Base-by-base conservation (phyloP, 2,113 vertebrate species). In the Ia io region DNA sequence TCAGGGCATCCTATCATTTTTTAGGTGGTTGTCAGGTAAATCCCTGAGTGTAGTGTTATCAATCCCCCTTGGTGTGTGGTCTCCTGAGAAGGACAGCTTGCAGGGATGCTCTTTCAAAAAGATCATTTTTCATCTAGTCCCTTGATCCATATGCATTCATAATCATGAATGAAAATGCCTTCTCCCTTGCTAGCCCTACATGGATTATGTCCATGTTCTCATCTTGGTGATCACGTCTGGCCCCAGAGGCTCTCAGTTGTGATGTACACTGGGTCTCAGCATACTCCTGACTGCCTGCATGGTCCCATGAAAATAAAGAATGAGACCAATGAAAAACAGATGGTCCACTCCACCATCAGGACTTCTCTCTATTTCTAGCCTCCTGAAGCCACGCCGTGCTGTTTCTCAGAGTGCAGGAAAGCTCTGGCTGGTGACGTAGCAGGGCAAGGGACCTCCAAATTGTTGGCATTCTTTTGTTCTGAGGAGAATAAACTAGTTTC, bases 311-410 rank as follows among this genome's bases (percentile, higher is more conserved):
- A 96, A 96, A 95, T 89, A 97, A 97, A 97, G 95, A 98, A 95
- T 71, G 84, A 97, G 85, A 69, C 30, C 95, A 84, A 98, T 98
- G 96, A 93, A 90, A 97, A 98, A 95, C 98, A 97, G 97, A 97
- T 97, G 96, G 84, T 88, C 85, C 65, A 23, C 89, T 77, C 89
- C 86, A 92, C 90, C 96, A 65, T 85, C 88, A 86, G 79, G 92
- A 96, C 96, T 94, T 69, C 18, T 94, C 88, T 98, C 97, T 97
- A 92, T 91, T 97, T 98, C 97, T 95, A 97, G 97, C 98, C 94
- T 98, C 95, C 92, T 51, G 30, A 95, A 97, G 93, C 95, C 79
- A 6, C 71, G 94, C 70, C 17, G 73, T 37, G 84, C 93, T 95
- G 93, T 95, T 93, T 92, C 96, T 96, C 94, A 59, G 93, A 90